A percentile compares a stretch with the other conserved stretches of the same genome.
phyloP scores from a whole-genome alignment of 1,140 invertebrate species.

The Pemphigus obesinymphae region DNA sequence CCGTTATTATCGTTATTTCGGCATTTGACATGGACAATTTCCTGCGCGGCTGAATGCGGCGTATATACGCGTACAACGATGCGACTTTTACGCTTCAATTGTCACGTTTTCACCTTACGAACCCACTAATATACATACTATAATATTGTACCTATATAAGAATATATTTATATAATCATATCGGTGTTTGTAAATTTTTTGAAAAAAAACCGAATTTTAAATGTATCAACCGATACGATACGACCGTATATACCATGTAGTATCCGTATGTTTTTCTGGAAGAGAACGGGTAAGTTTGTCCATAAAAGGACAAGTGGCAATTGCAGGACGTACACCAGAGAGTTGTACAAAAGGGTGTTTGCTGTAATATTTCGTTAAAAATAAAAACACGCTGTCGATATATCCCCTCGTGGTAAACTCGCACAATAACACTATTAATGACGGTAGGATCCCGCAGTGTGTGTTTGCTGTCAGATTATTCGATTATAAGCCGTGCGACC shows the following conservation, averaged over 20 bases:
- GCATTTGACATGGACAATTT: neutral
- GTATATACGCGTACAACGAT: no score
- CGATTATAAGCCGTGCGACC: neutral
- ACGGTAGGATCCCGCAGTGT: neutral
- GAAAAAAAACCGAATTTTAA: neutral
- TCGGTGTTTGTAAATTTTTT: no score
- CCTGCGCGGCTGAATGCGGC: no score
- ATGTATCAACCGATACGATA: neutral
- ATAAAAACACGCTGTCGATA: neutral
- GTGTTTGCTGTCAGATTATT: neutral
- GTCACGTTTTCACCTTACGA: neutral
- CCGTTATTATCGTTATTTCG: neutral
- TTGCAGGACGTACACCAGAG: neutral
- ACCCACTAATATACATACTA: neutral
- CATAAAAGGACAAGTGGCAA: neutral
- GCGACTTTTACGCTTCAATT: neutral
- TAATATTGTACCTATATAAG: no score
- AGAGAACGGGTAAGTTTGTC: neutral
- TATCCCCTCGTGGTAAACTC: neutral
- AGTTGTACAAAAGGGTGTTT: neutral
- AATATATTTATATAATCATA: no score
- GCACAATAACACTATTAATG: neutral
- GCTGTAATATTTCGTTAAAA: neutral
- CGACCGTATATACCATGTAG: no score
- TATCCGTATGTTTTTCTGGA: neutral